Evolutionary conservation across 2,888 invertebrate species (phyloP).

Genomic region (Drosophila acutilabella): DNA sequence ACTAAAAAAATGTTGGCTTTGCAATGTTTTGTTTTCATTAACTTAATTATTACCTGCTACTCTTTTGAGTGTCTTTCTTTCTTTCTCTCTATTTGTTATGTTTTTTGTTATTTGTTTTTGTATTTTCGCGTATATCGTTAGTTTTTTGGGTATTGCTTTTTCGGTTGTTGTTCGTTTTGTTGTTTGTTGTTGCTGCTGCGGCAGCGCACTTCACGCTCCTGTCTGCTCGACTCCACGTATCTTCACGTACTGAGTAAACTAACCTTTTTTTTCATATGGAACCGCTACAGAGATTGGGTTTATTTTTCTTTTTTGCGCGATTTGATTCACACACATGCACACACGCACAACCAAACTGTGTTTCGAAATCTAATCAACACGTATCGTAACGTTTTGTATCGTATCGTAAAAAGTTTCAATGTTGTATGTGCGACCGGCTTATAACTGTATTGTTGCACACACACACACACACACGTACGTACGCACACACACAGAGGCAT

Average conservation of each 20-base stretch:
- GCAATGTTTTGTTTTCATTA: too few relatives aligned
- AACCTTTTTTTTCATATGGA: constrained; percentile 62
- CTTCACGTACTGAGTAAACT: constrained; percentile 68
- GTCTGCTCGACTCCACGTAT: constrained; percentile 69
- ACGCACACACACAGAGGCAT: constrained; percentile 1
- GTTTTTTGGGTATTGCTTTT: constrained; percentile 1
- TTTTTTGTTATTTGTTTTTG: background rate
- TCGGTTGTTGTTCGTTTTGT: background rate
- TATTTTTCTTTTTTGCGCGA: constrained; percentile 35
- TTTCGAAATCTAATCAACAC: constrained; percentile 75
- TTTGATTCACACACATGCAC: constrained; percentile 40
- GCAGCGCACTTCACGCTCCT: constrained; percentile 49
- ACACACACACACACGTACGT: background rate
- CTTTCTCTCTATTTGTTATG: background rate
- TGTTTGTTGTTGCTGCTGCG: background rate
- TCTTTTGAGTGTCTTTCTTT: constrained; percentile 18
- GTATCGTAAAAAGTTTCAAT: constrained; percentile 47
- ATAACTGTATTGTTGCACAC: constrained; percentile 56
- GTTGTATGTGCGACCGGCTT: constrained; percentile 25
- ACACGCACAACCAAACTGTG: constrained; percentile 19
- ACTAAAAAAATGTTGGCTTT: too few relatives aligned
- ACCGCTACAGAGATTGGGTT: constrained; percentile 44
- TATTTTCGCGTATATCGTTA: constrained; percentile 23
- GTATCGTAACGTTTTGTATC: constrained; percentile 55
- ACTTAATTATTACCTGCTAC: too few relatives aligned